phyloP scores from a whole-genome alignment of 92 coral and sea anemone genomes.

The Parazoanthus darwini region DNA sequence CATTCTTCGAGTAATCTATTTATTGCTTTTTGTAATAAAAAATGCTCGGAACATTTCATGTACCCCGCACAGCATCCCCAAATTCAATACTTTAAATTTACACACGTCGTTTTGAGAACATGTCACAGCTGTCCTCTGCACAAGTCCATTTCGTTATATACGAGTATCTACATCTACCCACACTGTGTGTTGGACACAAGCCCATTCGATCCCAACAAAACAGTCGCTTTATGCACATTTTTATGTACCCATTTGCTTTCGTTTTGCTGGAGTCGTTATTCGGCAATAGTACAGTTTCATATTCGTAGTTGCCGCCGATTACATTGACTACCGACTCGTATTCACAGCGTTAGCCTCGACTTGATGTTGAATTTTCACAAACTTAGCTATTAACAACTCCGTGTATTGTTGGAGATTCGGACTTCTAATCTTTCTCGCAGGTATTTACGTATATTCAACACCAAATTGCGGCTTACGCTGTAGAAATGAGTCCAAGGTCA shows the following conservation, averaged over 20 bases:
- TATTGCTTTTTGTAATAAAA: background rate
- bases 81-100: background rate
- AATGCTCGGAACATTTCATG: constrained; percentile 17
- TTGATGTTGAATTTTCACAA: too few species aligned
- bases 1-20: background rate
- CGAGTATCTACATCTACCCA: background rate
- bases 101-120: background rate
- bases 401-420: too few species aligned
- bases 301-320: too few species aligned
- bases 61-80: background rate
- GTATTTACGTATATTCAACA: too few species aligned
- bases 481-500: too few species aligned
- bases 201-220: background rate
- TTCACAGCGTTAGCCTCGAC: too few species aligned
- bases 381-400: too few species aligned
- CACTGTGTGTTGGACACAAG: background rate
- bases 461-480: too few species aligned
- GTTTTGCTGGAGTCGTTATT: too few species aligned
- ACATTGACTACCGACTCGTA: too few species aligned
- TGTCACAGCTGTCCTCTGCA: background rate
- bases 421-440: too few species aligned
- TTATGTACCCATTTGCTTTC: background rate
- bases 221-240: background rate
- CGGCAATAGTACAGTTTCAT: too few species aligned
- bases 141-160: background rate